Conservation (phyloP, 1,140 invertebrate genomes). For the Pogonomyrmex barbatus region DNA sequence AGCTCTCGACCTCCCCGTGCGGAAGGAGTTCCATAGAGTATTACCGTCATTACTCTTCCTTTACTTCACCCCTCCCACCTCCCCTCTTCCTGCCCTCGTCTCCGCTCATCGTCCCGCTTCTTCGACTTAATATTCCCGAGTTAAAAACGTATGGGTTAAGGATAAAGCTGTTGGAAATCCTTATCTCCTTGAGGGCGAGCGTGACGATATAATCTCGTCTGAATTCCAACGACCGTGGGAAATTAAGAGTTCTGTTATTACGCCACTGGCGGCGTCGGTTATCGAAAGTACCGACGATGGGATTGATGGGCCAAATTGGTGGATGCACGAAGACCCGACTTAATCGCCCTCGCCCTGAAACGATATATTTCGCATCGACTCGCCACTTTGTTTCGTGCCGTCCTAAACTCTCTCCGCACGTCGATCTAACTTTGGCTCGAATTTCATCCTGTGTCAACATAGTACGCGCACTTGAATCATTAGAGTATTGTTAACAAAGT, state of each 20-base stretch:
- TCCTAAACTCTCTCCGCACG: too few relatives aligned
- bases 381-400: not conserved
- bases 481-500: not conserved
- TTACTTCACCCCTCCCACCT: not conserved
- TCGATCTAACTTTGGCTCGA: not conserved
- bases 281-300: conserved; percentile 2
- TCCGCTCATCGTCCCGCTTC: not conserved
- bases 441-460: not conserved
- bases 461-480: not conserved
- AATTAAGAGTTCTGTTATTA: conserved; percentile 48
- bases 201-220: conserved; percentile 32
- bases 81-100: not conserved
- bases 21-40: conserved; percentile 62
- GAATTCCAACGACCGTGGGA: conserved; percentile 25
- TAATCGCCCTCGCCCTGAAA: conserved; percentile 2
- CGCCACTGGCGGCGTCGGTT: not conserved
- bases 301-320: conserved; percentile 27
- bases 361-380: conserved; percentile 5
- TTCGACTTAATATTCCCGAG: conserved; percentile 62
- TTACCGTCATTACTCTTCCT: conserved; percentile 69
- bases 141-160: conserved; percentile 61
- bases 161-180: conserved; percentile 11
- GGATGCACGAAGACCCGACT: conserved; percentile 10
- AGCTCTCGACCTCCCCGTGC: conserved; percentile 39
- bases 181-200: not conserved